Conservation (phyloP, 2,797 vertebrate species). For the Hylomyscus alleni region DNA sequence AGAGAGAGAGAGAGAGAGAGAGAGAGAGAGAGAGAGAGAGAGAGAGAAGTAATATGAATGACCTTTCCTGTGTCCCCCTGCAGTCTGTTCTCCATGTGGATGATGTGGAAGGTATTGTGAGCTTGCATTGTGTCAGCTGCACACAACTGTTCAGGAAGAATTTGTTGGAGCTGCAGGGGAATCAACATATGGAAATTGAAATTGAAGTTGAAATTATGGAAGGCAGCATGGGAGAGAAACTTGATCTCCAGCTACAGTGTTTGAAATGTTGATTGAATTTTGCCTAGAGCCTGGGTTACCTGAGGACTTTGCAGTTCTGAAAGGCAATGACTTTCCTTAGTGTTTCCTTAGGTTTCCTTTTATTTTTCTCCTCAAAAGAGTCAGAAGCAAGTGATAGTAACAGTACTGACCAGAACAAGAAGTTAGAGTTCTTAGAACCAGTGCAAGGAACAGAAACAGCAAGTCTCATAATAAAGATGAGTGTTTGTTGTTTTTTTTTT, state of each 20-base stretch:
- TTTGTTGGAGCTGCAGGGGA: not conserved
- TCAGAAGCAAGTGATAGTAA: constrained; percentile 30
- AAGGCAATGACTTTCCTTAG: constrained; percentile 42
- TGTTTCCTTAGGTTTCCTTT: constrained; percentile 61
- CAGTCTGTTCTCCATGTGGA: not conserved
- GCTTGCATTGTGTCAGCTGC: not conserved
- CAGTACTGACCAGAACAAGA: constrained; percentile 31
- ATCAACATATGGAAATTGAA: constrained; percentile 61
- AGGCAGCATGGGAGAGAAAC: constrained; percentile 48
- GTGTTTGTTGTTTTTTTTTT: not conserved
- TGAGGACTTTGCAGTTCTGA: constrained; percentile 35
- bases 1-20: not conserved
- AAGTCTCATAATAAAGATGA: not conserved
- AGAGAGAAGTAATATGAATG: rapidly evolving
- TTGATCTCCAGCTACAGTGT: constrained; percentile 45
- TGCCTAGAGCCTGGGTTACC: constrained; percentile 40
- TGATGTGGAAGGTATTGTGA: not conserved
- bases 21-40: not conserved
- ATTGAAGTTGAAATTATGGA: constrained; percentile 56
- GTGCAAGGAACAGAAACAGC: not conserved
- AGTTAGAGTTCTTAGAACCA: not conserved
- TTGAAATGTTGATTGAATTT: constrained; percentile 75
- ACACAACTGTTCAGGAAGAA: not conserved
- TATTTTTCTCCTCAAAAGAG: constrained; percentile 35
- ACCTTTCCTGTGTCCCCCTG: not conserved